Conservation (phyloP, 2,797 vertebrate genomes). For the Chaenodraco wilsoni region DNA sequence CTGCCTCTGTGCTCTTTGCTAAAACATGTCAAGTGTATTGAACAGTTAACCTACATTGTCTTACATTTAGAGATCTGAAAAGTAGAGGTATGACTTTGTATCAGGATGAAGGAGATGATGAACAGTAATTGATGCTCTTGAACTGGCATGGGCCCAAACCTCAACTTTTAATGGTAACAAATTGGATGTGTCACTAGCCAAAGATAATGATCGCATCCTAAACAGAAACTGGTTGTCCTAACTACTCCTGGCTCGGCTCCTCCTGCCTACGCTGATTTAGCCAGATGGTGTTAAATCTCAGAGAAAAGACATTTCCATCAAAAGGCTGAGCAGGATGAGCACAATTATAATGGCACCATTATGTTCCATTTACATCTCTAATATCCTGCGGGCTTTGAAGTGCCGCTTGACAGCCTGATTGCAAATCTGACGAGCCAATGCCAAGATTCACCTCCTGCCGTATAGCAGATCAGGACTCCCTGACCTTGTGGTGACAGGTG, state of each 20-base stretch:
- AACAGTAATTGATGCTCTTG: constrained; percentile 21
- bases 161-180: constrained; percentile 44
- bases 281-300: constrained; percentile 71
- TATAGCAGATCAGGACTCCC: constrained; percentile 23
- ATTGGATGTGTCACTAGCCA: constrained; percentile 51
- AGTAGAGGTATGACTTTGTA: background rate
- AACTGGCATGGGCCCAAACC: constrained; percentile 8
- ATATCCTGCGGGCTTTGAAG: constrained; percentile 60
- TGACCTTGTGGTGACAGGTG: constrained; percentile 62
- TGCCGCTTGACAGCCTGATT: constrained; percentile 50
- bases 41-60: background rate
- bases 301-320: constrained; percentile 63
- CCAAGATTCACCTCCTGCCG: constrained; percentile 29
- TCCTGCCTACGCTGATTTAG: constrained; percentile 55
- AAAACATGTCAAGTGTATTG: constrained; percentile 4
- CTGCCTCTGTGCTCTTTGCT: constrained; percentile 16
- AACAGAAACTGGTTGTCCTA: constrained; percentile 60
- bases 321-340: constrained; percentile 61
- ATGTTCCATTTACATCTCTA: constrained; percentile 70
- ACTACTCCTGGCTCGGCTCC: constrained; percentile 48
- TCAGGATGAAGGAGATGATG: constrained; percentile 20
- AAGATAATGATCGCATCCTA: constrained; percentile 59
- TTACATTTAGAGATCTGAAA: background rate
- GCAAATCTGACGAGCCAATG: constrained; percentile 19
- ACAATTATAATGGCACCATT: constrained; percentile 65